Base-by-base conservation (phyloP, 92 coral and sea anemone species). In the Diadumene lineata region DNA sequence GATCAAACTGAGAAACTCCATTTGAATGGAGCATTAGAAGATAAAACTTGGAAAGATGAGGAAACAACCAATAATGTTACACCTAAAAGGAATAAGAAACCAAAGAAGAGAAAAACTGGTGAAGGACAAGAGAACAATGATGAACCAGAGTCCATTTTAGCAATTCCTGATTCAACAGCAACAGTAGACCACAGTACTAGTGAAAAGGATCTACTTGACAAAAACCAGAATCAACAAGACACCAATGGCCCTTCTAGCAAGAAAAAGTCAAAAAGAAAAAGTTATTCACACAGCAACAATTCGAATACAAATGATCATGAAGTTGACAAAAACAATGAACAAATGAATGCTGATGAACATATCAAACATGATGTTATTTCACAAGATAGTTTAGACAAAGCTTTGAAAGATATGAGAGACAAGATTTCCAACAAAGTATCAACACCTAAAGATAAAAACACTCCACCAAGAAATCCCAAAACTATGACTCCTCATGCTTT, bases 401-500 rank as follows among this genome's bases (percentile, higher is more conserved):
- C 70, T 24, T 18, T 76, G 48, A 76, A 53, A 50, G 81, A 64
- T 28, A n/a, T 76, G 65, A 65, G 81, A 50, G 34, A 50, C 19
- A 64, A 76, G 53, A 67, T 51, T 28, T 17, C 72, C 11, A 4
- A 64, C 27, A 31, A 56, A 50, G 53, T 25, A 27, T n/a, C 27
- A 21, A 50, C 81, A 10, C 66, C 80, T 33, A 64, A 50, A 28
- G 68, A 21, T 25, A 64, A 56, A 11, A 65, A 73, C 80, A 56
- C 29, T 24, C 63, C 50, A 43, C 64, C 76, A 46, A 77, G 46
- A 55, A 60, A 44, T 73, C 23, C 56, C 43, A 70, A 11, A 24
- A 26, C 43, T 10, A n/a, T 22, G 29, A 65, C 78, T 30, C 76
- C 92, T 23, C 87, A 77, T 68, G 83, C 88, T 34, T 90, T 84